Evolutionary conservation across 2,113 vertebrate genomes (phyloP), one percentile per base, ranked within the genome.

Genomic region (Tonatia bakeri): DNA sequence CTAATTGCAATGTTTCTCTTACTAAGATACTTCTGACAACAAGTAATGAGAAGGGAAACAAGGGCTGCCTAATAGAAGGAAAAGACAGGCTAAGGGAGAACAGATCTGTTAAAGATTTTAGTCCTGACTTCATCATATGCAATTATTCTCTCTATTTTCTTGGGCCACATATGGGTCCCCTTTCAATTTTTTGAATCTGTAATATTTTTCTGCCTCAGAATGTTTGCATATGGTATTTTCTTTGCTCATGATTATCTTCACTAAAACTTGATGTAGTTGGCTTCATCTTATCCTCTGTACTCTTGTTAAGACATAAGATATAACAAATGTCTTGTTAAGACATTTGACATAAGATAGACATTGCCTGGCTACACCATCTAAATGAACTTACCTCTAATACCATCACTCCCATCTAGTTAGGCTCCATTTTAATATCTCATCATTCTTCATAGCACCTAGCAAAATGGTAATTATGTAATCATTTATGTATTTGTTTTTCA

Each of bases 131-230:
- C 36, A 47, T 33, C 36, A 26, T 26, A 59, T 67, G 36, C 14
- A 20, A 36, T 91, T 67, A 65, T 84, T 59, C 56, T 91, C 12
- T 75, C 28, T 52, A 19, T 50, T 24, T 90, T 75, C 36, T 76
- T 36, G 84, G 50, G 77, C 12, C 26, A 81, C 20, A 67, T 47
- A 33, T 38, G 52, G 17, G 67, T 47, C 2, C 28, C 56, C 17
- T 50, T 97, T 76, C 16, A 45, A 15, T 87, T 90, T 90, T 43
- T 65, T 84, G 6, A 85, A 91, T 94, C 19, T 93, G 3, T 56
- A 82, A 43, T 59, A n/a, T 1, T 47, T 82, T 82, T 86, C 17
- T 97, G 45, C 20, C 33, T 97, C 61, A 77, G 28, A 93, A 69
- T 83, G 1, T 73, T 76, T 72, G 7, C 9, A 38, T 81, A 36